Evolutionary conservation across 2,888 invertebrate genomes (phyloP), one percentile per base, ranked within the genome.

Genomic region (Melieria omissa): DNA sequence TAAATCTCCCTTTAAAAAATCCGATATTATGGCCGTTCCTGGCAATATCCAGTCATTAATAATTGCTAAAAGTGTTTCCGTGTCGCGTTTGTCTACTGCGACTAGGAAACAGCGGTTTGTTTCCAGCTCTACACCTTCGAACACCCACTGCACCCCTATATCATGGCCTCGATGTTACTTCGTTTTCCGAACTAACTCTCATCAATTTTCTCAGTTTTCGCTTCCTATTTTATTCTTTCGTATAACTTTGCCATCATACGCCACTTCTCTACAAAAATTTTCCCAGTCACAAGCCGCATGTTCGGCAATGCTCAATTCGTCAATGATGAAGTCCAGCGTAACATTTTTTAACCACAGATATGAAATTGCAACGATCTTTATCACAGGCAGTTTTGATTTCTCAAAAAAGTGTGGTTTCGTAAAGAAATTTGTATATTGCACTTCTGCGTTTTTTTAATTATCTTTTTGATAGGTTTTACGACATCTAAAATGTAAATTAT

Each of bases 121-220:
- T 6, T 6, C 10, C 14, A 65, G 44, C 29, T 65, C 71, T 4
- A 71, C 61, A 2, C 62, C 71, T 1, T 66, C 71, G 29, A 71
- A 71, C n/a, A 71, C 55, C 63, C 71, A 71, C 29, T 67, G 71
- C n/a, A 66, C 67, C 10, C 67, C 63, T 5, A 67, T 67, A 4
- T 42, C 16, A 14, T 71, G 67, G 5, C 71, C 71, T 4, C 63
- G 10, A 16, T 71, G 60, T 10, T 65, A 65, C 42, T 71, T 66
- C 65, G 29, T 12, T 44, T 29, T 3, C 65, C 70, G n/a, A 70
- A 65, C 44, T 70, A 60, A 4, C 54, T 45, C 42, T 64, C 70
- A 41, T 70, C 70, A 7, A 70, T 62, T 55, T 63, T 55, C 3
- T 54, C 63, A 5, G 14, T 45, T 29, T 41, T 49, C 8, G 3